Conservation (phyloP, 2,113 vertebrate species). For the Anhinga rufa region DNA sequence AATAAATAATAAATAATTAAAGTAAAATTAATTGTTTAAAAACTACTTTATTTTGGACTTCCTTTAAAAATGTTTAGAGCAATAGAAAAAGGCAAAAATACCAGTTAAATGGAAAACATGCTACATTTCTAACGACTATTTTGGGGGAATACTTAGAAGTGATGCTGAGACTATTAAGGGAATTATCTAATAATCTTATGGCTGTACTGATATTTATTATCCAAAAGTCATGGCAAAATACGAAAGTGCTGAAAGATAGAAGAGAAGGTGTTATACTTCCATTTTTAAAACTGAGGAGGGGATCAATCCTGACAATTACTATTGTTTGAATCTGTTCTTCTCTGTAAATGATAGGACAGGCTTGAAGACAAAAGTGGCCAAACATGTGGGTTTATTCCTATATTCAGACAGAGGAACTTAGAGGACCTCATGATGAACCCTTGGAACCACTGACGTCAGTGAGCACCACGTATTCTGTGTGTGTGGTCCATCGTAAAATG, state of each 20-base stretch:
- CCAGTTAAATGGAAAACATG: not conserved
- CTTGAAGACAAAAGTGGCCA: not conserved
- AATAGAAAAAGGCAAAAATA: not conserved
- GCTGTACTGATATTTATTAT: not conserved
- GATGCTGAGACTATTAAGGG: not conserved
- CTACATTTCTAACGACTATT: not conserved
- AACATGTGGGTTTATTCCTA: not conserved
- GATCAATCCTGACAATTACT: not conserved
- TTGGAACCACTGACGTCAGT: not conserved
- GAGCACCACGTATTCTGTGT: not conserved
- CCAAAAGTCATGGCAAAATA: not conserved
- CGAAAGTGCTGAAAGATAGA: not conserved
- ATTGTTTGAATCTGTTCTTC: not conserved
- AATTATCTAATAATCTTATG: not conserved
- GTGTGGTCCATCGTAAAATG: not conserved
- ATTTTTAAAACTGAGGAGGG: not conserved
- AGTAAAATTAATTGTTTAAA: no score
- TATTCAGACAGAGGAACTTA: not conserved
- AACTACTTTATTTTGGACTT: not conserved
- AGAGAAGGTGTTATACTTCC: not conserved
- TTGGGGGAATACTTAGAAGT: not conserved
- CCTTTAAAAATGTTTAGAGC: not conserved
- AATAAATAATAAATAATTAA: no score
- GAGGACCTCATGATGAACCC: not conserved
- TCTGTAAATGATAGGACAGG: not conserved